Evolutionary conservation across 2,888 invertebrate genomes (phyloP), one percentile per base, ranked within the genome.

Genomic region (Volucella inanis): DNA sequence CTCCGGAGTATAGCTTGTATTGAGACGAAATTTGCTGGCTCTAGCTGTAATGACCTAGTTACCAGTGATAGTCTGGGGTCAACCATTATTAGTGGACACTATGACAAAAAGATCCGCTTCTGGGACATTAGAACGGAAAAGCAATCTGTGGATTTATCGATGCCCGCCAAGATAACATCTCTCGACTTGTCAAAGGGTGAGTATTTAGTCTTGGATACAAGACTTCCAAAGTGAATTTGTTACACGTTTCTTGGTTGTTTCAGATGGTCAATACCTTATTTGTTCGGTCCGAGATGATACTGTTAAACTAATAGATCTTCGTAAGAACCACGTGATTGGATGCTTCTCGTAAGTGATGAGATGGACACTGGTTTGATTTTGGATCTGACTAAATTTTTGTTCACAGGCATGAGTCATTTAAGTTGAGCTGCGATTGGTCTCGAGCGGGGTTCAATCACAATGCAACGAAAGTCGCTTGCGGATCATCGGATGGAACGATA

Each of bases 61-160:
- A 97, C 97, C 87, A 96, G 96, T 78, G 97, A 97, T 90, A 95
- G 96, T 83, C 88, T 91, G 11, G 97, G 97, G 50, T 95, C 97
- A 15, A 96, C 97, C 70, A 97, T 99, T 89, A 97, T 99, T 89
- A 98, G 98, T 89, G 99, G 99, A 31, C 99, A 99, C 93, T 99
- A 97, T 92, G 99, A 99, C 93, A 98, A 98, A 92, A 96, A 96
- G 90, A 96, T 99, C 89, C 94, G 99, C 68, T 97, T 99, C 92
- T 99, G 99, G 99, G 99, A 99, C 92, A 96, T 96, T 86, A 94
- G 99, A 89, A 95, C 96, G 14, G 98, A 98, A 89, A 95, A 95
- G 89, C 95, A 95, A 88, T 95, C 95, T 84, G 97, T 97, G 90
- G 97, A 98, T 92, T 96, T 98, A 87, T 92, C 95, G 87, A 94